Evolutionary conservation across 1,140 invertebrate genomes (phyloP).

Genomic region (Anoplolepis gracilipes): DNA sequence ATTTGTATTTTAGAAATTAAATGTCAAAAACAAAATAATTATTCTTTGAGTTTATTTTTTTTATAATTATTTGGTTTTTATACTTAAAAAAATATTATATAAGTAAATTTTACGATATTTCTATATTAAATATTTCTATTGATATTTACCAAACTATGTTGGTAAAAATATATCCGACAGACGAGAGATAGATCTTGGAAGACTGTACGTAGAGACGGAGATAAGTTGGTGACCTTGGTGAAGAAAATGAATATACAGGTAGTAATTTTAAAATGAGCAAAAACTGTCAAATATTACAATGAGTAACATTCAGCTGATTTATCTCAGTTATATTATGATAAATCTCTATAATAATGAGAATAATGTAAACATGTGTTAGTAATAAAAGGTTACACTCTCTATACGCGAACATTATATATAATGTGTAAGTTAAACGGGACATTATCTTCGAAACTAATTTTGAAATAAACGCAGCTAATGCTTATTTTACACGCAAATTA

Average conservation of each 20-base stretch:
- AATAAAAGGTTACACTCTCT: neutral
- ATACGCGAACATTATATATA: neutral
- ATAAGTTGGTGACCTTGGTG: constrained; percentile 52
- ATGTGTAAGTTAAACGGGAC: neutral
- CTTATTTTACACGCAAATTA: neutral
- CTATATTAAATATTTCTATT: neutral
- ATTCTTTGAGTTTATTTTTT: neutral
- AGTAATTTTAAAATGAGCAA: constrained; percentile 38
- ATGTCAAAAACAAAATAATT: neutral
- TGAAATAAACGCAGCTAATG: neutral
- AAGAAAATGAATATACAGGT: constrained; percentile 25
- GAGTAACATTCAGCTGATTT: constrained; percentile 31
- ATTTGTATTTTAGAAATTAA: no score
- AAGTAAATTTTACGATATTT: neutral
- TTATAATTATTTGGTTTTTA: neutral
- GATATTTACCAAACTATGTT: neutral
- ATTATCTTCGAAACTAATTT: neutral
- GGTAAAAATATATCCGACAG: neutral
- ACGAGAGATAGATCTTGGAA: constrained; percentile 39
- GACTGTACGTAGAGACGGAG: constrained; percentile 21
- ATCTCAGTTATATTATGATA: constrained; percentile 13
- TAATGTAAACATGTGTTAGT: neutral
- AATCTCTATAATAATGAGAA: neutral
- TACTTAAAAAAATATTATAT: neutral
- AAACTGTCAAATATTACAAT: constrained; percentile 18